phyloP scores from a whole-genome alignment of 2,888 invertebrate species.

The Keiferia lycopersicella region DNA sequence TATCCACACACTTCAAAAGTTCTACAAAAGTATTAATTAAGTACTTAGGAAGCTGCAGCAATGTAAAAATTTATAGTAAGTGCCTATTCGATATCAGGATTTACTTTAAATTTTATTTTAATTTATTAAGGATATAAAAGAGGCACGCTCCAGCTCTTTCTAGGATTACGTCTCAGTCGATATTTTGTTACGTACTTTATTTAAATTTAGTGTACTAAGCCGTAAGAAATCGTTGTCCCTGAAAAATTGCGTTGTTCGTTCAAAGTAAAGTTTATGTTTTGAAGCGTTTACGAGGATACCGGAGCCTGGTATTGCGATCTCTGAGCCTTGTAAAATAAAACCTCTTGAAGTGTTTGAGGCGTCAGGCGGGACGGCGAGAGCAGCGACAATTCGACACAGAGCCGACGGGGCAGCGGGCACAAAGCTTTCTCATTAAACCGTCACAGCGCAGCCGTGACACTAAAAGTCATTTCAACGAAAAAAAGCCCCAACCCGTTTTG shows the following conservation, averaged over 20 bases:
- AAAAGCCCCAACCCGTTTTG: conserved; percentile 66
- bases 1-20: background rate
- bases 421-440: conserved; percentile 80
- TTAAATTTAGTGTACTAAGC: conserved; percentile 21
- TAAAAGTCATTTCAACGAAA: conserved; percentile 74
- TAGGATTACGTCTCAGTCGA: background rate
- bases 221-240: conserved; percentile 9
- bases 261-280: conserved; percentile 19
- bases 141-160: too few relatives aligned
- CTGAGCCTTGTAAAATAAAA: conserved; percentile 66
- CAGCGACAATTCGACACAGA: conserved; percentile 75
- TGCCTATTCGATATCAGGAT: background rate
- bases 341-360: conserved; percentile 56
- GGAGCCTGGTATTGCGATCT: conserved; percentile 48
- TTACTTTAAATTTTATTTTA: background rate
- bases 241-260: conserved; percentile 18
- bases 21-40: background rate
- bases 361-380: conserved; percentile 36
- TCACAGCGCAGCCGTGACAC: conserved; percentile 74
- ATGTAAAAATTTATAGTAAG: conserved; percentile 6
- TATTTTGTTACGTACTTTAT: conserved; percentile 12
- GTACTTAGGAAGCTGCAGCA: background rate
- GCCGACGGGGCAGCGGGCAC: conserved; percentile 67
- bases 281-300: conserved; percentile 34
- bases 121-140: conserved; percentile 9